Conservation (phyloP, 2,113 vertebrate species). For the Caranx melampygus region DNA sequence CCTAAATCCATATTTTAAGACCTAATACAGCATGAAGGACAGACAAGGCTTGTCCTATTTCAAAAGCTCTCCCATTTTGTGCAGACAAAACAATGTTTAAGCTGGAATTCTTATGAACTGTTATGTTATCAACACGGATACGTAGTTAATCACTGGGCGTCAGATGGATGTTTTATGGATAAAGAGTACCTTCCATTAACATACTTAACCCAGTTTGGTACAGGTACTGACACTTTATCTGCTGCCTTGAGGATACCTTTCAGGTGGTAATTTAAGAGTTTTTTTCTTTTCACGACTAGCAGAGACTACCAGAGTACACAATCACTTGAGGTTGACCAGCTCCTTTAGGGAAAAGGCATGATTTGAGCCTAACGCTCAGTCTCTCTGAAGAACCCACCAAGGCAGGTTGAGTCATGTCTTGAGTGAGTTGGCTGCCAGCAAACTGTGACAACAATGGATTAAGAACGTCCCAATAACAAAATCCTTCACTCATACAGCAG, state of each 20-base stretch:
- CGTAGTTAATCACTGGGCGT: not conserved
- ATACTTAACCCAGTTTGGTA: not conserved
- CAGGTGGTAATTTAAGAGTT: not conserved
- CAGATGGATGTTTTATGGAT: not conserved
- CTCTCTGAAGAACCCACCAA: not conserved
- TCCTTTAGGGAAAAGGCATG: not conserved
- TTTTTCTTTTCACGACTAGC: not conserved
- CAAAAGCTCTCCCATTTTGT: not conserved
- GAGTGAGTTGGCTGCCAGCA: not conserved
- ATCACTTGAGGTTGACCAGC: not conserved
- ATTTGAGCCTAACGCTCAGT: not conserved
- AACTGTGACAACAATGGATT: not conserved
- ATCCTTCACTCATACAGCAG: not conserved
- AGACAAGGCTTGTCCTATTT: not conserved
- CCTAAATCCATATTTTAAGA: slow-evolving; percentile 3
- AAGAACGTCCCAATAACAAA: not conserved
- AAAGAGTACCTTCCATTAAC: not conserved
- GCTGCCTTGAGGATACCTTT: not conserved
- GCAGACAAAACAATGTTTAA: not conserved
- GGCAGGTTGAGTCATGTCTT: not conserved
- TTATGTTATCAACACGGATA: not conserved
- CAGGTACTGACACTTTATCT: slow-evolving; percentile 5
- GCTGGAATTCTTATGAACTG: not conserved
- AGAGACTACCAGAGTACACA: not conserved
- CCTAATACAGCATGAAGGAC: not conserved